A percentile compares a stretch with the other conserved stretches of the same genome.
phyloP scores from a whole-genome alignment of 1,140 invertebrate species.

The Pseudomyrmex dendroicus region DNA sequence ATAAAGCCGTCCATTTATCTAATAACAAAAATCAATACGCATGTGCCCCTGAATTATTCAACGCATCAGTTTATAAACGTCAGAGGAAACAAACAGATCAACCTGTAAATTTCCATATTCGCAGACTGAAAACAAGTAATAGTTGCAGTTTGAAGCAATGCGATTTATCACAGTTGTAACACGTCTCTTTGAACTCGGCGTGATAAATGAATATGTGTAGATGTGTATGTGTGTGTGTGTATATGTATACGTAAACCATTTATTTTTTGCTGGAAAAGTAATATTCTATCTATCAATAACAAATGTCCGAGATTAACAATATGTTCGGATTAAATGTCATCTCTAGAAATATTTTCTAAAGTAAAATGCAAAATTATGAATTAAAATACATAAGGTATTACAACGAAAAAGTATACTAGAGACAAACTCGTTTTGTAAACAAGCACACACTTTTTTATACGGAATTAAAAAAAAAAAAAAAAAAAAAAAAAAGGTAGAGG shows the following conservation, averaged over 20 bases:
- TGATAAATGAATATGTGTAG: slow-evolving; percentile 23
- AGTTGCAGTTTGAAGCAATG: slow-evolving; percentile 24
- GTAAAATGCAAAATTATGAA: slow-evolving; percentile 17
- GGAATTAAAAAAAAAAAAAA: neutral
- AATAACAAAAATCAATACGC: slow-evolving; percentile 55
- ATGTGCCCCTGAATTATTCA: slow-evolving; percentile 45
- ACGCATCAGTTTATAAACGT: slow-evolving; percentile 44
- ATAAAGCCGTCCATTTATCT: slow-evolving; percentile 43
- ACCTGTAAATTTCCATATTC: slow-evolving; percentile 43
- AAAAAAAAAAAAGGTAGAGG: neutral
- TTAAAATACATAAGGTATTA: neutral
- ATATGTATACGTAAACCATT: slow-evolving; percentile 9
- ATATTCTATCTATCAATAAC: slow-evolving; percentile 46
- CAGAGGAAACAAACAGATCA: slow-evolving; percentile 28
- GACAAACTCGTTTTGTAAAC: neutral
- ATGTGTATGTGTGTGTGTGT: no score
- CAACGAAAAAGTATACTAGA: slow-evolving; percentile 6
- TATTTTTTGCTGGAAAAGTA: slow-evolving; percentile 33
- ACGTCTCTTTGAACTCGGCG: slow-evolving; percentile 28
- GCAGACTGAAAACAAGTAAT: slow-evolving; percentile 24
- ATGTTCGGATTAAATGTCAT: slow-evolving; percentile 13
- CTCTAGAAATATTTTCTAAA: neutral
- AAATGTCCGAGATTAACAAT: slow-evolving; percentile 16
- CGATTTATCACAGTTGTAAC: slow-evolving; percentile 45
- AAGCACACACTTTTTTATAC: neutral